Evolutionary conservation across 2,113 vertebrate species (phyloP).

Genomic region (Sylvilagus bachmani): DNA sequence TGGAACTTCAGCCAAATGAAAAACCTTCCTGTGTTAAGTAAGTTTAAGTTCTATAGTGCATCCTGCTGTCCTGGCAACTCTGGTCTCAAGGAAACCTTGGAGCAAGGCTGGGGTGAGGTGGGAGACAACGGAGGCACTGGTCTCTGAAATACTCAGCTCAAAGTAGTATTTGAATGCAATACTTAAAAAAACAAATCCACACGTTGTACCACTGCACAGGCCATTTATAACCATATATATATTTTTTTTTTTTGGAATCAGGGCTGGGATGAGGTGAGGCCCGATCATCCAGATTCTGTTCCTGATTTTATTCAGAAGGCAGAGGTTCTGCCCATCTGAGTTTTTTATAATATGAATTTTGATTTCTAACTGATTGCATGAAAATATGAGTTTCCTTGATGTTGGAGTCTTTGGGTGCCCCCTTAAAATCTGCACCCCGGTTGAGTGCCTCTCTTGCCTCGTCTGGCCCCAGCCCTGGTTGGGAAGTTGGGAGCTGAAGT

Average conservation of each 20-base stretch:
- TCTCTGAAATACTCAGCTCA: background rate
- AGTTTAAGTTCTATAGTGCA: background rate
- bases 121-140: background rate
- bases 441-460: background rate
- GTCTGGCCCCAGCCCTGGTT: background rate
- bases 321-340: background rate
- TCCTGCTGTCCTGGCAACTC: background rate
- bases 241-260: background rate
- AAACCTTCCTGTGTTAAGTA: background rate
- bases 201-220: background rate
- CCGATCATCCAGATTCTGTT: background rate
- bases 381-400: background rate
- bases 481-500: background rate
- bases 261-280: fast-evolving
- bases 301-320: background rate
- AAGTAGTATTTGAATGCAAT: background rate
- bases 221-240: background rate
- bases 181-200: background rate
- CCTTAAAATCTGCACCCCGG: background rate
- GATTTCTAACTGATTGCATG: background rate
- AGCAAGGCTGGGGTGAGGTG: background rate
- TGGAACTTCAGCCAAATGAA: background rate
- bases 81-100: background rate
- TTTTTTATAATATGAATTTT: background rate
- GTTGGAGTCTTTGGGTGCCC: background rate